Evolutionary conservation across 2,888 invertebrate genomes (phyloP).

Genomic region (Dolomedes plantarius): DNA sequence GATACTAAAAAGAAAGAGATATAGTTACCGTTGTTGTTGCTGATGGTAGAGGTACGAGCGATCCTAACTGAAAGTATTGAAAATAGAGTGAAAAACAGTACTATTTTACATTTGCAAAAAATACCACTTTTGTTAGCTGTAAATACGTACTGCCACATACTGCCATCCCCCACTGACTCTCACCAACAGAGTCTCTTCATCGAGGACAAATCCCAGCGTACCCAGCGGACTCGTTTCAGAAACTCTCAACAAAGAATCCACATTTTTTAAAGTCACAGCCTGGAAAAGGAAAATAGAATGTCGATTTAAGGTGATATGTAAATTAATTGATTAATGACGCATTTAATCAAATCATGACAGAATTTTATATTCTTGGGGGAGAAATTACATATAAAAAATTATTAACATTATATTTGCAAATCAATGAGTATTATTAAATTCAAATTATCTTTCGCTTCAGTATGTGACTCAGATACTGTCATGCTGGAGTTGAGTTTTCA

Average conservation of each 20-base stretch:
- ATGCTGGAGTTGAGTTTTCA: too few species aligned
- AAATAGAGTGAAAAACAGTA: too few species aligned
- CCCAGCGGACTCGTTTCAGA: constrained; percentile 89
- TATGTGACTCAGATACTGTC: too few species aligned
- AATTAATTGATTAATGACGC: too few species aligned
- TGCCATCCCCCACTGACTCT: constrained; percentile 96
- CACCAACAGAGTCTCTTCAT: constrained; percentile 92
- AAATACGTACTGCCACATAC: constrained; percentile 86
- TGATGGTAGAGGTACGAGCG: constrained; percentile 68
- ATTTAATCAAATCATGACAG: too few species aligned
- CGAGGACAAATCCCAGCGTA: constrained; percentile 91
- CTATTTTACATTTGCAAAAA: too few species aligned
- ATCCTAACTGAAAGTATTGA: constrained; percentile 69
- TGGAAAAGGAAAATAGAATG: constrained; percentile 38
- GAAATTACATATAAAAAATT: too few species aligned
- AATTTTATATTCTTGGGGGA: too few species aligned
- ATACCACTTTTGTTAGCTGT: not conserved
- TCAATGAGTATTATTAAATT: too few species aligned
- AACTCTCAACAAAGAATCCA: constrained; percentile 89
- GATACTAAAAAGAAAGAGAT: too few species aligned
- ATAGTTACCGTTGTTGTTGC: constrained; percentile 70
- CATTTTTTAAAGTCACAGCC: constrained; percentile 88
- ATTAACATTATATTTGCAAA: too few species aligned
- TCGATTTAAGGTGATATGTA: not conserved
- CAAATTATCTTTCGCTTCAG: too few species aligned